phyloP scores from a whole-genome alignment of 2,113 vertebrate species.

The Corythoichthys intestinalis region DNA sequence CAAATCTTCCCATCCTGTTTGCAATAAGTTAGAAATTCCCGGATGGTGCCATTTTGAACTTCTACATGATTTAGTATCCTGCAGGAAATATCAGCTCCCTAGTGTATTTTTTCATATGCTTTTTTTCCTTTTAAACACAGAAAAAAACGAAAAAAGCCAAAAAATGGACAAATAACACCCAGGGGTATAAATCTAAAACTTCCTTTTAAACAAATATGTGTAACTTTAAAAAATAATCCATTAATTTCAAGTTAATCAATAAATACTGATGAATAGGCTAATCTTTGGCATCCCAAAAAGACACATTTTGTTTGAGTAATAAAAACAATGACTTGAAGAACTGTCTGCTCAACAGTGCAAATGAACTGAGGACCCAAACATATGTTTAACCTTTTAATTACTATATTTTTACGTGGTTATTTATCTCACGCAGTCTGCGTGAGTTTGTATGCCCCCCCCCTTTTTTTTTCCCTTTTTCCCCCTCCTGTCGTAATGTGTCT shows the following conservation, averaged over 20 bases:
- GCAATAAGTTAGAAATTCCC: too few relatives aligned
- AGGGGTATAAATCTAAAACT: constrained; percentile 21
- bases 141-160: too few relatives aligned
- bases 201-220: constrained; percentile 19
- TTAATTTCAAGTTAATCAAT: constrained; percentile 5
- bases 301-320: constrained; percentile 48
- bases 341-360: constrained; percentile 26
- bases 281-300: constrained; percentile 18
- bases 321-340: constrained; percentile 35
- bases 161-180: too few relatives aligned
- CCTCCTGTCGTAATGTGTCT: constrained; percentile 45
- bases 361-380: constrained; percentile 52
- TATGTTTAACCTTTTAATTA: constrained; percentile 65
- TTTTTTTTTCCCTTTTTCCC: constrained; percentile 15
- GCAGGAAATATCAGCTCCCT: too few relatives aligned
- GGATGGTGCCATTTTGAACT: too few relatives aligned
- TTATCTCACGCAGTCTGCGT: constrained; percentile 29
- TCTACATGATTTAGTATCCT: too few relatives aligned
- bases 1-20: too few relatives aligned
- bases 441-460: not conserved
- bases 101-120: too few relatives aligned
- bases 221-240: constrained; percentile 9
- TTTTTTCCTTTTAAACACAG: too few relatives aligned
- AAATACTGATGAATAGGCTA: constrained; percentile 12
- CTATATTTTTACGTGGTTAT: constrained; percentile 55